Evolutionary conservation across 1,140 invertebrate species (phyloP).

Genomic region (Daktulosphaira vitifoliae): DNA sequence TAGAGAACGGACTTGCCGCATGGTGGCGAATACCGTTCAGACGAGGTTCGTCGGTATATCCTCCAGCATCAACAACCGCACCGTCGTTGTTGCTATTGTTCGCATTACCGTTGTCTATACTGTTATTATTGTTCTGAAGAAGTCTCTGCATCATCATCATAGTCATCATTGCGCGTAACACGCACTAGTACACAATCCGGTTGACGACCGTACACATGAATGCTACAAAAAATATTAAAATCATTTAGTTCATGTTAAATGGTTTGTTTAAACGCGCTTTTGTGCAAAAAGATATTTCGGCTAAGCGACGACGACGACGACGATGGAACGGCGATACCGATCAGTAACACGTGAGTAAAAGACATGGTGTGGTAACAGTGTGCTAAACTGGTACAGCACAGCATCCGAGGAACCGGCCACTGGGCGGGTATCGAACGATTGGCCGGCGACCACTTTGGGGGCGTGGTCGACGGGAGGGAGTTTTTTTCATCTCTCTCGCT

Average conservation of each 20-base stretch:
- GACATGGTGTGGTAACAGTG: not conserved
- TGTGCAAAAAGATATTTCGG: no score
- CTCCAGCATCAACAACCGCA: not conserved
- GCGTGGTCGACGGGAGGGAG: not conserved
- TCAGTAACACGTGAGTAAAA: conserved; percentile 15
- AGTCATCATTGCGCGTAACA: conserved; percentile 35
- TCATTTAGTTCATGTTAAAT: no score
- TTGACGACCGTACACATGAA: no score
- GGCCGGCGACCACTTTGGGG: conserved; percentile 4
- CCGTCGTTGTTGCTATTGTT: not conserved
- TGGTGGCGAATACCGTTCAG: conserved; percentile 27
- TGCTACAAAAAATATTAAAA: no score
- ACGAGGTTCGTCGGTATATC: conserved; percentile 5
- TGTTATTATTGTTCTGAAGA: conserved; percentile 35
- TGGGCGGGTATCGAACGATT: conserved; percentile 9
- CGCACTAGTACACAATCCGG: not conserved
- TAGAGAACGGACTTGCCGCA: conserved; percentile 17
- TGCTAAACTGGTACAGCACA: no score
- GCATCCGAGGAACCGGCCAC: not conserved
- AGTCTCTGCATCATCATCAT: conserved; percentile 39
- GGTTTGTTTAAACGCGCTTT: no score
- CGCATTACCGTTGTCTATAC: conserved; percentile 4
- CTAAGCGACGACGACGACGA: not conserved
- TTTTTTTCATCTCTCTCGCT: not conserved
- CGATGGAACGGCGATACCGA: not conserved